Evolutionary conservation across 2,113 vertebrate genomes (phyloP).

Genomic region (Tichodroma muraria): DNA sequence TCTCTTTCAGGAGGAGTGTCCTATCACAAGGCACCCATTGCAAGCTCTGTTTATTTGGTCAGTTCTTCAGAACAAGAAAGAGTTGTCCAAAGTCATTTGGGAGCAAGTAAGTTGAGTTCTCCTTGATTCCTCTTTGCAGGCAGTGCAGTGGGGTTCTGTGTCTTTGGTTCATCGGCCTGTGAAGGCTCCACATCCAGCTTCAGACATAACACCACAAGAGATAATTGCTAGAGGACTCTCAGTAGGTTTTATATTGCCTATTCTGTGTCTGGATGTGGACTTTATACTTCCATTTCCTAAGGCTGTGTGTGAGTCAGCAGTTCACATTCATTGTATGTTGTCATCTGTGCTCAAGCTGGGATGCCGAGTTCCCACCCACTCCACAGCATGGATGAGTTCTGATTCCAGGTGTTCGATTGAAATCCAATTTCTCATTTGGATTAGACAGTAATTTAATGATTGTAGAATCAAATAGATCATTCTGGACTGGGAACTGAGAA

Average conservation of each 20-base stretch:
- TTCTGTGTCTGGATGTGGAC: background rate
- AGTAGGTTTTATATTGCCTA: background rate
- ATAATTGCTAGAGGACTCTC: background rate
- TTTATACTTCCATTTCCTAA: background rate
- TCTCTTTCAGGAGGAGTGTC: slow-evolving; percentile 68
- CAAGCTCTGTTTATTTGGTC: slow-evolving; percentile 96
- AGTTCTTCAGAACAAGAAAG: slow-evolving; percentile 89
- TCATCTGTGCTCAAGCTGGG: background rate
- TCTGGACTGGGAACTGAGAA: background rate
- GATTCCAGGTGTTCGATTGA: background rate
- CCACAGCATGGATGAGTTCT: background rate
- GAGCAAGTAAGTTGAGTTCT: slow-evolving; percentile 78
- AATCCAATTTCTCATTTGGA: background rate
- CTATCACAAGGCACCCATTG: slow-evolving; percentile 75
- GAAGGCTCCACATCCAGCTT: background rate
- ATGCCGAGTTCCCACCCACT: background rate
- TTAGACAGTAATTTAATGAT: background rate
- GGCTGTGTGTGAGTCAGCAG: background rate
- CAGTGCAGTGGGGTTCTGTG: background rate
- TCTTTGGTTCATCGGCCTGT: too few relatives aligned
- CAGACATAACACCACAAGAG: background rate
- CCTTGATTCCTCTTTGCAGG: background rate
- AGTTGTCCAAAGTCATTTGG: slow-evolving; percentile 91
- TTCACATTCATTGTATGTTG: background rate
- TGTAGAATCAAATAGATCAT: background rate